Evolutionary conservation across 1,140 invertebrate species (phyloP), one percentile per base, ranked within the genome.

Genomic region (Mizuhopecten yessoensis): DNA sequence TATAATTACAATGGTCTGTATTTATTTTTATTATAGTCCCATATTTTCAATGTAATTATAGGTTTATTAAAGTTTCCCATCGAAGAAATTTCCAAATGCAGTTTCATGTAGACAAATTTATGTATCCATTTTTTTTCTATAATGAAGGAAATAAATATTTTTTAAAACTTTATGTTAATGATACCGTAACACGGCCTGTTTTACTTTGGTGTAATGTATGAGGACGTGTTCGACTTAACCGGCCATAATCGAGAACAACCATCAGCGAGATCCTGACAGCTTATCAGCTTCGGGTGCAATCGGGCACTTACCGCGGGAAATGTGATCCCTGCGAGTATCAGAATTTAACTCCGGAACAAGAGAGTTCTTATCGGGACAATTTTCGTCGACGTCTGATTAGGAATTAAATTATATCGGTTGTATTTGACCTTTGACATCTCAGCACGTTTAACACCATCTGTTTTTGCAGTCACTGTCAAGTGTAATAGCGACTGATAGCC

Each of bases 341-440:
- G 57, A 75, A 75, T 75, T 75, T 75, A 75, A 75, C 57, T 75
- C 57, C 57, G n/a, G 57, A 75, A 75, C 57, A 75, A 75, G 57
- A 75, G 57, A 75, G 57, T 75, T 75, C 57, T 75, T 75, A 75
- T 75, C 57, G n/a, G 23, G 57, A 75, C 57, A 75, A 75, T 75
- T 75, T 75, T 75, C 57, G 57, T 75, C 57, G 57, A 29, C 23
- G 57, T 75, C 57, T 75, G 57, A 75, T 75, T 75, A 75, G 57
- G 57, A 75, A 75, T 75, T 75, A 75, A 75, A 75, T 75, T 75
- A 75, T 75, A 75, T 75, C 57, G 57, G 57, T 75, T 75, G 57
- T 75, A 75, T 75, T 75, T 75, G 57, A 75, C 57, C 57, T 75
- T 75, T 75, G 57, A 75, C 57, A 75, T 75, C 57, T 75, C 57